Conservation (phyloP, 1,140 invertebrate species). For the Atopsyche davidsoni region DNA sequence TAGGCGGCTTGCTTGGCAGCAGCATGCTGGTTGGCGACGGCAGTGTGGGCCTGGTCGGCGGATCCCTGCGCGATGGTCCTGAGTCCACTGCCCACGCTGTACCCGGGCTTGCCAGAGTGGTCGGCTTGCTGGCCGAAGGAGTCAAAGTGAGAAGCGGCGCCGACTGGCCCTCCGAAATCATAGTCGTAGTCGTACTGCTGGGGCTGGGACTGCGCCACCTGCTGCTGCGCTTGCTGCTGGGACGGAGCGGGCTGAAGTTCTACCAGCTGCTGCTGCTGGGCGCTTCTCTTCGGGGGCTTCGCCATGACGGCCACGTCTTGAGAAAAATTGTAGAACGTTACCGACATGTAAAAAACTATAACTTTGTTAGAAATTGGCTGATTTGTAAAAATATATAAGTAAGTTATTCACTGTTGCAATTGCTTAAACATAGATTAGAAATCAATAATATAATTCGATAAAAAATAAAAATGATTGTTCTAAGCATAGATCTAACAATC, state of each 20-base stretch:
- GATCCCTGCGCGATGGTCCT: conserved; percentile 54
- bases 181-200: conserved; percentile 24
- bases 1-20: conserved; percentile 63
- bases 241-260: neutral
- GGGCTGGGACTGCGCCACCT: conserved; percentile 1
- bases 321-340: conserved; percentile 6
- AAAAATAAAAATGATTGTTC: too few species aligned
- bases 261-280: neutral
- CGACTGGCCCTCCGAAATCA: conserved; percentile 13
- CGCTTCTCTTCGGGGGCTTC: conserved; percentile 16
- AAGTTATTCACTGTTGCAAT: too few species aligned
- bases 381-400: too few species aligned
- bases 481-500: too few species aligned
- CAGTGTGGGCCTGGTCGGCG: conserved; percentile 63
- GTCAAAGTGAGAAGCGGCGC: conserved; percentile 24
- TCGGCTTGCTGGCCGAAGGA: conserved; percentile 4
- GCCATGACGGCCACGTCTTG: conserved; percentile 24
- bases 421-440: too few species aligned
- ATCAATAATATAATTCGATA: too few species aligned
- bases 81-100: conserved; percentile 42
- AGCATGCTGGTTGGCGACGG: conserved; percentile 57
- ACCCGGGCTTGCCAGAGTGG: conserved; percentile 21
- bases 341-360: conserved; percentile 3
- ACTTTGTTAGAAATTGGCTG: too few species aligned
- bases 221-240: neutral